Evolutionary conservation across 2,888 invertebrate species (phyloP).

Genomic region (Hyppa rectilinea): DNA sequence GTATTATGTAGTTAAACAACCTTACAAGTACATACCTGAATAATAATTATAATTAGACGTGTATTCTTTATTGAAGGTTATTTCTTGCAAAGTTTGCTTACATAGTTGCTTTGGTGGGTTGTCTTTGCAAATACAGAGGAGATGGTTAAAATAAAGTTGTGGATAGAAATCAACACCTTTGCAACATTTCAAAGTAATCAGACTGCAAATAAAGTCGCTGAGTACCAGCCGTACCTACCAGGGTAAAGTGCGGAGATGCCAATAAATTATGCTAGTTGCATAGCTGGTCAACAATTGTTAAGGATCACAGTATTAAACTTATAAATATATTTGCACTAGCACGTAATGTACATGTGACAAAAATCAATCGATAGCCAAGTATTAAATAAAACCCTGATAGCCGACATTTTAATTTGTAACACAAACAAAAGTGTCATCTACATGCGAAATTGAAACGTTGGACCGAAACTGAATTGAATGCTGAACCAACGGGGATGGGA

Average conservation of each 20-base stretch:
- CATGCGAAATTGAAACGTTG: conserved; percentile 82
- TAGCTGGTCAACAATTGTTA: neutral
- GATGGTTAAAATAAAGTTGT: conserved; percentile 7
- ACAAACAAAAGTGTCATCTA: conserved; percentile 82
- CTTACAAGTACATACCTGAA: conserved; percentile 55
- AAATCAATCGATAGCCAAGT: conserved; percentile 66
- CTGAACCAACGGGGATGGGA: conserved; percentile 75
- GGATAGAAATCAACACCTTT: neutral
- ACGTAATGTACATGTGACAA: conserved; percentile 19
- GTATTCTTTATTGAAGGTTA: conserved; percentile 45
- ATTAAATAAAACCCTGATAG: conserved; percentile 78
- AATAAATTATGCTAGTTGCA: neutral
- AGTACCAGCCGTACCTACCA: neutral
- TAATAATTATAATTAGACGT: conserved; percentile 60
- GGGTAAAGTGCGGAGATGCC: neutral
- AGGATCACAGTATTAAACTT: conserved; percentile 13
- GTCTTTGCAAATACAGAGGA: neutral
- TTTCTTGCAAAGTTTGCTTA: conserved; percentile 5
- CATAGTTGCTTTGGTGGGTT: neutral
- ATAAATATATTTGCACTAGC: conserved; percentile 5
- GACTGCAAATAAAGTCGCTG: neutral
- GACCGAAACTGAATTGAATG: conserved; percentile 81
- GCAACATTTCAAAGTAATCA: conserved; percentile 5
- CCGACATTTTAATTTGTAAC: conserved; percentile 79
- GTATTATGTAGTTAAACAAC: conserved; percentile 63